phyloP scores from a whole-genome alignment of 2,888 invertebrate species.

The Pterostichus madidus region DNA sequence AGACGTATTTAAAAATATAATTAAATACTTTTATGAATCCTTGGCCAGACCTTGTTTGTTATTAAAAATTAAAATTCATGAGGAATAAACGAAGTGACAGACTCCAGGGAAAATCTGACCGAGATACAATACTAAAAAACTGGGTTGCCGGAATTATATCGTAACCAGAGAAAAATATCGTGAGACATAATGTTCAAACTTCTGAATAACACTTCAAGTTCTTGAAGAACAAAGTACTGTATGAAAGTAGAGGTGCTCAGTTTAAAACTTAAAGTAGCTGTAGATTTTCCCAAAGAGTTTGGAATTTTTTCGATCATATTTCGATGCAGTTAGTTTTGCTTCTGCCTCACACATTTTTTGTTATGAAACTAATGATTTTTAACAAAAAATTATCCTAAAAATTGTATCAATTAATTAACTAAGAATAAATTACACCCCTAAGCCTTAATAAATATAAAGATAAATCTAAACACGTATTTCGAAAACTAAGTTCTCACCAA shows the following conservation, averaged over 20 bases:
- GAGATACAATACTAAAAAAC: neutral
- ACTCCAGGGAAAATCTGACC: neutral
- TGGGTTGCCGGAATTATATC: constrained; percentile 35
- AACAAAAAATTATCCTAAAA: too few species aligned
- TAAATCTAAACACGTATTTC: too few species aligned
- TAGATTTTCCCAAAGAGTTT: constrained; percentile 11
- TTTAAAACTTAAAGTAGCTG: constrained; percentile 33
- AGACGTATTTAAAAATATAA: constrained; percentile 3
- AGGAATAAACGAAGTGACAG: neutral
- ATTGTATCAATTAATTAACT: too few species aligned
- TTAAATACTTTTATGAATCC: neutral
- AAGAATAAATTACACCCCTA: too few species aligned
- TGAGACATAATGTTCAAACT: constrained; percentile 47
- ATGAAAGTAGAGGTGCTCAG: constrained; percentile 34
- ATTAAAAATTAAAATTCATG: constrained; percentile 23
- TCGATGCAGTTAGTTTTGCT: neutral
- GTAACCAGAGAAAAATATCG: constrained; percentile 46
- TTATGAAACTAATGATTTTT: too few species aligned
- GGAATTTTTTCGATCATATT: constrained; percentile 32
- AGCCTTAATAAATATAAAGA: too few species aligned
- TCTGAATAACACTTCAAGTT: constrained; percentile 48
- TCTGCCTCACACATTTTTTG: neutral
- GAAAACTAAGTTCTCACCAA: too few species aligned
- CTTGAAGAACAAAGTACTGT: constrained; percentile 49
- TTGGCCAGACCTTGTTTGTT: neutral